These are phyloP conservation scores for Arion vulgaris DNA, from an alignment of 1,140 invertebrate genomes.

Conservation along the genomic window DNA sequence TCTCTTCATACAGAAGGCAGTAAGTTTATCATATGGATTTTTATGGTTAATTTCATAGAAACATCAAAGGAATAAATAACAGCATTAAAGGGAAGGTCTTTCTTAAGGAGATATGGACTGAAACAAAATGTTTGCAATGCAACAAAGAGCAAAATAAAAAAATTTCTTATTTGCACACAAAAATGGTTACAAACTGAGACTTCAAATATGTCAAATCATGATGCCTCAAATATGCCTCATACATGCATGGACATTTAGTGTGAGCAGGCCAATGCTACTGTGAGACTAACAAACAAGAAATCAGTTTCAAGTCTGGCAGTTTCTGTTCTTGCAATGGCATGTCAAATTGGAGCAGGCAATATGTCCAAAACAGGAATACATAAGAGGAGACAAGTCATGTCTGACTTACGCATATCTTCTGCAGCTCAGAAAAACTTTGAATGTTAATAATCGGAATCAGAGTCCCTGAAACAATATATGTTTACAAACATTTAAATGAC, in stretches of 20 bases:
- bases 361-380: not conserved
- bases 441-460: constrained; percentile 41
- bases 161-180: too few relatives aligned
- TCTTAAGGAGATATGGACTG: not conserved
- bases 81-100: not conserved
- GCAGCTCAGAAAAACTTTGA: constrained; percentile 40
- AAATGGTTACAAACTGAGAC: not conserved
- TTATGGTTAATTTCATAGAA: too few relatives aligned
- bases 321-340: not conserved
- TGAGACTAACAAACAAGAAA: not conserved
- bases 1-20: too few relatives aligned
- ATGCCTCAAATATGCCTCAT: not conserved
- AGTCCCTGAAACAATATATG: constrained; percentile 36
- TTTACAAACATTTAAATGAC: not conserved
- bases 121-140: not conserved
- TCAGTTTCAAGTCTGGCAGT: not conserved
- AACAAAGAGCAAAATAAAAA: not conserved
- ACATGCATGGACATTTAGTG: constrained; percentile 6
- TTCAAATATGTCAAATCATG: not conserved
- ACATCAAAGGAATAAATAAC: too few relatives aligned
- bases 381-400: not conserved
- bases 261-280: constrained; percentile 1
- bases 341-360: not conserved
- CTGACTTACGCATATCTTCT: constrained; percentile 39
- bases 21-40: too few relatives aligned